Evolutionary conservation across 2,888 invertebrate genomes (phyloP).

Genomic region (Cataglyphis livida): DNA sequence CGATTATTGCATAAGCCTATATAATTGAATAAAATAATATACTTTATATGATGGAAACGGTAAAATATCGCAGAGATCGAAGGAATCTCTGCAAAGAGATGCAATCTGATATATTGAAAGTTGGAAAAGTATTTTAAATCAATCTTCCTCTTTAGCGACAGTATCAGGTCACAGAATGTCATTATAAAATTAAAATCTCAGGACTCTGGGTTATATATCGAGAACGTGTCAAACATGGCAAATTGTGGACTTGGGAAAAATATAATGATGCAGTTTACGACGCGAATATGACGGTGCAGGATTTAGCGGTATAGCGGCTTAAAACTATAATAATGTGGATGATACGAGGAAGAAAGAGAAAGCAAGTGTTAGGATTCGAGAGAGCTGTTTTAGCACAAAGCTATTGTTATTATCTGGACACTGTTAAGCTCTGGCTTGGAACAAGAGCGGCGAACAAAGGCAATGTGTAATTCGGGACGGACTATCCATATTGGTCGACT

Average conservation of each 20-base stretch:
- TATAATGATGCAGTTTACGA: conserved; percentile 10
- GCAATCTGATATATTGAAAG: not conserved
- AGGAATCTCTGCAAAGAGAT: not conserved
- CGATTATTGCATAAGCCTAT: conserved; percentile 3
- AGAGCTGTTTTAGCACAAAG: not conserved
- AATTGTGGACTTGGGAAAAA: not conserved
- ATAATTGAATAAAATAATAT: conserved; percentile 25
- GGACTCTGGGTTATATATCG: not conserved
- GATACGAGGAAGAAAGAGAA: not conserved
- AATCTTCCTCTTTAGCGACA: not conserved
- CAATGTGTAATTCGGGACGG: conserved; percentile 1
- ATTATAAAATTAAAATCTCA: conserved; percentile 12
- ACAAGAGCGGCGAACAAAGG: conserved; percentile 44
- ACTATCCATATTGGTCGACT: conserved; percentile 16
- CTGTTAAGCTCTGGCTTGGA: conserved; percentile 20
- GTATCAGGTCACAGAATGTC: not conserved
- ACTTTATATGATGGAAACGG: not conserved
- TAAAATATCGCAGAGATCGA: conserved; percentile 2
- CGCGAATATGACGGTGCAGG: not conserved
- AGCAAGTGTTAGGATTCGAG: not conserved
- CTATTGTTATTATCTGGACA: conserved; percentile 39
- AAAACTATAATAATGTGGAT: conserved; percentile 11
- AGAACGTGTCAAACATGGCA: not conserved
- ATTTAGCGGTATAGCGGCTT: conserved; percentile 2
- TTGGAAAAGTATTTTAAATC: not conserved